phyloP scores from a whole-genome alignment of 1,140 invertebrate genomes.

The Lucilia cuprina region DNA sequence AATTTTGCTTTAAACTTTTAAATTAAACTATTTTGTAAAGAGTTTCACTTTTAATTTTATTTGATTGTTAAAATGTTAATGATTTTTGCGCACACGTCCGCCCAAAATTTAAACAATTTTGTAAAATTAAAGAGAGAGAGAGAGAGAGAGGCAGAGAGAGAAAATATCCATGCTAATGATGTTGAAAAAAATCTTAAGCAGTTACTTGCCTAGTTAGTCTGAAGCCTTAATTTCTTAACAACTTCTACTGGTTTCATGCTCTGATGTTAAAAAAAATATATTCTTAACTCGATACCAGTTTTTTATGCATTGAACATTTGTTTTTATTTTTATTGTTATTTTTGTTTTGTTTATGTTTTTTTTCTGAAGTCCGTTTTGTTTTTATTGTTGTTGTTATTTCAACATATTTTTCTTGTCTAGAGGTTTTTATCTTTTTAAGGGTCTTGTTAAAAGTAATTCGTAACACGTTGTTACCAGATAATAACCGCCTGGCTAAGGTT shows the following conservation, averaged over 20 bases:
- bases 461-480: slow-evolving; percentile 63
- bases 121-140: too few species aligned
- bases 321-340: too few species aligned
- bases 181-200: slow-evolving; percentile 53
- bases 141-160: too few species aligned
- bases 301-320: too few species aligned
- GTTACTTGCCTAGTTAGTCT: slow-evolving; percentile 35
- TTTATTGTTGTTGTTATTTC: background rate
- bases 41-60: background rate
- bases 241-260: background rate
- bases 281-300: background rate
- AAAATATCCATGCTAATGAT: slow-evolving; percentile 10
- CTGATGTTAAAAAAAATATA: background rate
- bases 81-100: background rate
- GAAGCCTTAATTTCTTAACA: slow-evolving; percentile 25
- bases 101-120: background rate
- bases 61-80: background rate
- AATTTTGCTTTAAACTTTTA: too few species aligned
- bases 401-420: slow-evolving; percentile 39
- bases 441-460: slow-evolving; percentile 63
- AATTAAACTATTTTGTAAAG: too few species aligned
- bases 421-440: slow-evolving; percentile 51
- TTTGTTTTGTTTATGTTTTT: background rate
- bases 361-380: background rate
- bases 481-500: slow-evolving; percentile 40